A percentile compares a stretch with the other conserved stretches of the same genome.
phyloP scores from a whole-genome alignment of 2,888 invertebrate genomes.

The Pecten maximus region DNA sequence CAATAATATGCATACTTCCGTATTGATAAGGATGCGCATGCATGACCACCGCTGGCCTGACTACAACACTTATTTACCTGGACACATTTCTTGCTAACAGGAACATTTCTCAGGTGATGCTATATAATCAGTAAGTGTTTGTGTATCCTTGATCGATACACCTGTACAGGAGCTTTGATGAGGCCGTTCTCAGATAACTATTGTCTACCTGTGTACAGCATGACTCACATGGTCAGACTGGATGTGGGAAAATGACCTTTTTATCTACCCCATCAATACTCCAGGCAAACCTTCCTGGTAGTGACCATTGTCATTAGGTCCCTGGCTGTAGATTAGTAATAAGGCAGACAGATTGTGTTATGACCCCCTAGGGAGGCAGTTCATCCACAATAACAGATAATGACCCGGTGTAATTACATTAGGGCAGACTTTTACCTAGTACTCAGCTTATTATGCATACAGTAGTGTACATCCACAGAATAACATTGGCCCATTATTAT shows the following conservation, averaged over 20 bases:
- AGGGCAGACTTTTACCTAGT: neutral
- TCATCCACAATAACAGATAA: slow-evolving; percentile 3
- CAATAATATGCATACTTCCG: no score
- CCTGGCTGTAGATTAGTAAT: slow-evolving; percentile 22
- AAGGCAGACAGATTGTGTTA: neutral
- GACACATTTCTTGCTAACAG: neutral
- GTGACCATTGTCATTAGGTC: neutral
- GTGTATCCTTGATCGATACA: neutral
- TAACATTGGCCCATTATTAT: no score
- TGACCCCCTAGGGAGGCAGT: neutral
- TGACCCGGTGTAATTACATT: neutral
- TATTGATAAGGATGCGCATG: no score
- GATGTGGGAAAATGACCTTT: slow-evolving; percentile 26
- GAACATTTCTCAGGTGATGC: neutral
- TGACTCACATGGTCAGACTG: slow-evolving; percentile 7
- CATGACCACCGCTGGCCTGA: no score
- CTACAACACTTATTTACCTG: no score
- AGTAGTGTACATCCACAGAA: no score
- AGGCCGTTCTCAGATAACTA: neutral
- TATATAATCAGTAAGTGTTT: neutral
- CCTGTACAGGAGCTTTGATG: slow-evolving; percentile 24
- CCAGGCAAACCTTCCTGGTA: neutral
- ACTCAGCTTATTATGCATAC: neutral
- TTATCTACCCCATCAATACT: slow-evolving; percentile 13
- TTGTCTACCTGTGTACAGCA: slow-evolving; percentile 11